Percentiles rank a stretch among this genome's conserved stretches.
Evolutionary conservation across 2,797 vertebrate genomes (phyloP).

Genomic region (Hydrolagus colliei): DNA sequence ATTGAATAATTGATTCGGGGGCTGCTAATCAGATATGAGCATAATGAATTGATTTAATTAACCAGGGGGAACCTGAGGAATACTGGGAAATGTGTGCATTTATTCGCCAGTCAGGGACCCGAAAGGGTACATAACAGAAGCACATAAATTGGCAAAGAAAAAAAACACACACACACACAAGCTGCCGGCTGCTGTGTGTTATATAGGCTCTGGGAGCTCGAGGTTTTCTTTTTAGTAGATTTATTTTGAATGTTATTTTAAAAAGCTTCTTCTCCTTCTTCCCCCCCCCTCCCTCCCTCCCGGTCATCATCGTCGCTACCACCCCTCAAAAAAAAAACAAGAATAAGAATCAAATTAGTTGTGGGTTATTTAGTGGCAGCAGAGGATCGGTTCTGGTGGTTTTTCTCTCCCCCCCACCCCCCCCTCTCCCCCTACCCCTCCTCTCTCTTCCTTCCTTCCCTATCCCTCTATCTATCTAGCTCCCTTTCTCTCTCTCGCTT

Average conservation of each 20-base stretch:
- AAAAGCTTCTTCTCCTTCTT: too few relatives aligned
- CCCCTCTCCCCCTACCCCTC: neutral
- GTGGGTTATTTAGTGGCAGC: too few relatives aligned
- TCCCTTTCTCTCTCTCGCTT: too few relatives aligned
- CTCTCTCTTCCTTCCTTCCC: slow-evolving; percentile 28
- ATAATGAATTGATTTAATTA: slow-evolving; percentile 99
- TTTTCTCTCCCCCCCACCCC: slow-evolving; percentile 45
- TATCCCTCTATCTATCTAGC: slow-evolving; percentile 19
- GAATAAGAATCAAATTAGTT: too few relatives aligned
- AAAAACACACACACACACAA: slow-evolving; percentile 36
- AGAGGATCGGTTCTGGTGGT: slow-evolving; percentile 57
- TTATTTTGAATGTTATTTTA: too few relatives aligned
- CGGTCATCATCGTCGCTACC: too few relatives aligned
- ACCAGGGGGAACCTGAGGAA: slow-evolving; percentile 98
- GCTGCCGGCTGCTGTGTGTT: neutral
- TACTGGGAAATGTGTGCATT: slow-evolving; percentile 91
- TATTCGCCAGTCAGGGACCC: slow-evolving; percentile 69
- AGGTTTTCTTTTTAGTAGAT: too few relatives aligned
- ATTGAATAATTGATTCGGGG: slow-evolving; percentile 99
- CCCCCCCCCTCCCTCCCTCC: too few relatives aligned
- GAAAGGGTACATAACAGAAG: slow-evolving; percentile 51
- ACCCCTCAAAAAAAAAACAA: too few relatives aligned
- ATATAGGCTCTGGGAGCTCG: neutral
- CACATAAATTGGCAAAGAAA: slow-evolving; percentile 66
- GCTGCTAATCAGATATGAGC: slow-evolving; percentile 99